Conservation (phyloP, 2,113 vertebrate species). For the Eptesicus fuscus region DNA sequence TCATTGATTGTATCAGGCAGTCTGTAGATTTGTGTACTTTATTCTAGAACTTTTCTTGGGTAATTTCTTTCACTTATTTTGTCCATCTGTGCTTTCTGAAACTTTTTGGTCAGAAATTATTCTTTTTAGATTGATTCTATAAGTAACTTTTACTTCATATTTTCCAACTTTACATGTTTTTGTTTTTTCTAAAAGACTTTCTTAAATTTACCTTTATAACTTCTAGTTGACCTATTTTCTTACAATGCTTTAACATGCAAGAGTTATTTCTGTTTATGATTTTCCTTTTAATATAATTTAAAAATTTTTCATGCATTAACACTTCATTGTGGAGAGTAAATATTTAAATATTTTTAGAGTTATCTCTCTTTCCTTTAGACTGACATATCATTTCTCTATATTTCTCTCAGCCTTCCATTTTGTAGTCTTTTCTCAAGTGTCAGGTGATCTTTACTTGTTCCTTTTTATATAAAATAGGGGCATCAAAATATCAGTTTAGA, state of each 20-base stretch:
- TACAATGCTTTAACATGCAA: background rate
- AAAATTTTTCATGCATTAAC: background rate
- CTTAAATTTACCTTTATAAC: background rate
- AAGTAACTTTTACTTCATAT: background rate
- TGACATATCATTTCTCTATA: background rate
- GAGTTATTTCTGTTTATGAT: background rate
- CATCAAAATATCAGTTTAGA: background rate
- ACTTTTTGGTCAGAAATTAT: background rate
- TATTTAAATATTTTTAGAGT: background rate
- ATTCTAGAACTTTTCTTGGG: background rate
- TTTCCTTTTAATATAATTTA: background rate
- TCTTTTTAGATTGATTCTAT: background rate
- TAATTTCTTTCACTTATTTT: background rate
- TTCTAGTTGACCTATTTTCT: background rate
- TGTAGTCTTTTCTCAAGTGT: background rate
- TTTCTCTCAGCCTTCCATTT: background rate
- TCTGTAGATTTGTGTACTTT: background rate
- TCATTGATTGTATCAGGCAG: background rate
- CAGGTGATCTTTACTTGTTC: background rate
- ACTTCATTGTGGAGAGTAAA: background rate
- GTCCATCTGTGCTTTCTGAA: background rate
- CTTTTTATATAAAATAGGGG: background rate
- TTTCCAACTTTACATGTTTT: background rate
- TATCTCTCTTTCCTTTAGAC: background rate
- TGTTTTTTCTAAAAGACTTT: background rate